Evolutionary conservation across 2,888 invertebrate genomes (phyloP).

Genomic region (Zygothrica quintamaculata): DNA sequence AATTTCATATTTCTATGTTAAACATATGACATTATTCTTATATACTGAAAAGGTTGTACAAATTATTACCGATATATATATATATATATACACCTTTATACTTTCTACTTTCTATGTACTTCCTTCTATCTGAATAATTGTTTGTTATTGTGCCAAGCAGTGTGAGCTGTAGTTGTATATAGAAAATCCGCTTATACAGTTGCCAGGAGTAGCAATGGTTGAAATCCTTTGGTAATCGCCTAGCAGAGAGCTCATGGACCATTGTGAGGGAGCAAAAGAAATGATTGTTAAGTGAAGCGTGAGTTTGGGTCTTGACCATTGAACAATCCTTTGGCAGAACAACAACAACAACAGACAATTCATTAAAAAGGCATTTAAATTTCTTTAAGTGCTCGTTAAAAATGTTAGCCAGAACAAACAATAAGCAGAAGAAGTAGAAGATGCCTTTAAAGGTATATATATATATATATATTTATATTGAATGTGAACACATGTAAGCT

Average conservation of each 20-base stretch:
- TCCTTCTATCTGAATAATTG: no score
- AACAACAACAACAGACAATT: slow-evolving; percentile 44
- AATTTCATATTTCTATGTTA: no score
- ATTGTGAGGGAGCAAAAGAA: slow-evolving; percentile 22
- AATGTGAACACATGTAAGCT: slow-evolving; percentile 69
- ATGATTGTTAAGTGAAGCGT: slow-evolving; percentile 18
- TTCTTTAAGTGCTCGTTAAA: slow-evolving; percentile 75
- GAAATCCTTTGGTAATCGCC: no score
- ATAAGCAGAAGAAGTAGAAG: slow-evolving; percentile 42
- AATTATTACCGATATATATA: no score
- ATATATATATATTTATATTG: no score
- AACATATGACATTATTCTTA: no score
- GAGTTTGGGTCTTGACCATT: slow-evolving; percentile 38
- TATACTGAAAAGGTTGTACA: no score
- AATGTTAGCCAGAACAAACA: slow-evolving; percentile 61
- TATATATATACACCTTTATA: no score
- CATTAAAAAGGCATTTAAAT: slow-evolving; percentile 77
- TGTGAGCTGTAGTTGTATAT: neutral
- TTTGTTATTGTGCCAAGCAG: no score
- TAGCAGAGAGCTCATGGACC: no score
- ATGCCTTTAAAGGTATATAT: no score
- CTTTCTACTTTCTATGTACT: no score
- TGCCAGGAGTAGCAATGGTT: neutral
- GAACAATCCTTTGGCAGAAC: slow-evolving; percentile 56
- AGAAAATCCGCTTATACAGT: neutral